Percentiles rank a stretch among this genome's conserved stretches.
Evolutionary conservation across 2,888 invertebrate genomes (phyloP).

Genomic region (Drosophila acutilabella): DNA sequence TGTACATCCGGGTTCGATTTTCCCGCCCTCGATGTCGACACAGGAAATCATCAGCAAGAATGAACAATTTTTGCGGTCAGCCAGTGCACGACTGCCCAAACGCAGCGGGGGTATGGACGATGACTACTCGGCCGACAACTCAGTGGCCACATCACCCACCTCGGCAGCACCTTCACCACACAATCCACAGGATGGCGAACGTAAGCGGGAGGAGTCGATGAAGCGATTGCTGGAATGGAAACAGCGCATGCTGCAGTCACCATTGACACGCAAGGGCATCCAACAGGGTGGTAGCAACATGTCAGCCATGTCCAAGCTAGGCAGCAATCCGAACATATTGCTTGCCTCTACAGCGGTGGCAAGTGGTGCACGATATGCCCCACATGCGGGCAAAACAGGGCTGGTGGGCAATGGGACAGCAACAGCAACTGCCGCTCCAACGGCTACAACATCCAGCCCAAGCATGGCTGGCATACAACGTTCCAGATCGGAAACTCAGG

Average conservation of each 20-base stretch:
- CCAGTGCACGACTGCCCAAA: constrained; percentile 91
- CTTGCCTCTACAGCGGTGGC: constrained; percentile 79
- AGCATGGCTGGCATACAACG: constrained; percentile 80
- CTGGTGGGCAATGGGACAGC: constrained; percentile 36
- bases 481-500: constrained; percentile 85
- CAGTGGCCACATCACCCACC: constrained; percentile 65
- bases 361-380: constrained; percentile 76
- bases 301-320: constrained; percentile 84
- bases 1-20: constrained; percentile 75
- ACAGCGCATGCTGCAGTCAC: constrained; percentile 95
- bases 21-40: constrained; percentile 79
- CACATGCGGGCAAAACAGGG: constrained; percentile 62
- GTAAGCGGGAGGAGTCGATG: constrained; percentile 96
- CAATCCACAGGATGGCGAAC: constrained; percentile 88
- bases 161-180: constrained; percentile 60
- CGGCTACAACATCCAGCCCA: constrained; percentile 19
- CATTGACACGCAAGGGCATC: constrained; percentile 91
- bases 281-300: constrained; percentile 86
- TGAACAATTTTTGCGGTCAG: constrained; percentile 91
- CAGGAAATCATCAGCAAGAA: constrained; percentile 83
- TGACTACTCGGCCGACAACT: constrained; percentile 79
- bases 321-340: constrained; percentile 84
- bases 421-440: constrained; percentile 15
- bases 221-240: constrained; percentile 96
- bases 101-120: constrained; percentile 85